Evolutionary conservation across 2,797 vertebrate genomes (phyloP), one percentile per base, ranked within the genome.

Genomic region (Dicrostonyx torquatus): DNA sequence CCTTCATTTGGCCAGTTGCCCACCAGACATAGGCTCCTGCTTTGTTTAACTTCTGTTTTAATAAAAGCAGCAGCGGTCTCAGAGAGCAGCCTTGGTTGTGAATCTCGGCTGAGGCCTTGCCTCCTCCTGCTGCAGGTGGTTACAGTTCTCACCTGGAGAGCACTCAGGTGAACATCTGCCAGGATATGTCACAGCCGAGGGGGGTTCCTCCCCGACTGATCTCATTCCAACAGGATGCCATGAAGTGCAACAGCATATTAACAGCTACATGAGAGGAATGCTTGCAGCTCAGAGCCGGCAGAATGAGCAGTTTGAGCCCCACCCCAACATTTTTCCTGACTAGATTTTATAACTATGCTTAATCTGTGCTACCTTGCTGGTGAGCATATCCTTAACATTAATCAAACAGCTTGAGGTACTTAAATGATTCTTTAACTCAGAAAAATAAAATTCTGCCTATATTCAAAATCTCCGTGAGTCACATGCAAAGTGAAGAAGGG

Each of bases 111-210:
- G 34, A 84, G 22, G 58, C 37, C n/a, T 31, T 45, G n/a, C 24
- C n/a, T 83, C 73, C 26, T 83, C 73, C 15, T 90, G 80, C 95
- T 90, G 88, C 96, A 95, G 96, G 96, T 90, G 96, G 91, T 40
- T 72, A 83, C 68, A 84, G 18, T 50, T 93, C 73, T 91, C 80
- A 94, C 93, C 96, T 93, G 91, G 82, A 91, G 94, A 40, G 45
- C 93, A 83, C 50, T n/a, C 95, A 90, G 94, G 88, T 94, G 90
- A 97, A 93, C 97, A 97, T 95, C 93, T 96, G 97, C 93, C 64
- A 0, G 1, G 29, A 13, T n/a, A 55, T 95, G 96, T 97, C 87
- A 72, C 68, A 88, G 58, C 62, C 0, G 58, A 79, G 87, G 66
- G 83, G 89, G 60, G 73, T 7, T 1, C 13, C 0, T 43, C 66